Evolutionary conservation across 2,888 invertebrate species (phyloP), one percentile per base, ranked within the genome.

Genomic region (Lochmaea crataegi): DNA sequence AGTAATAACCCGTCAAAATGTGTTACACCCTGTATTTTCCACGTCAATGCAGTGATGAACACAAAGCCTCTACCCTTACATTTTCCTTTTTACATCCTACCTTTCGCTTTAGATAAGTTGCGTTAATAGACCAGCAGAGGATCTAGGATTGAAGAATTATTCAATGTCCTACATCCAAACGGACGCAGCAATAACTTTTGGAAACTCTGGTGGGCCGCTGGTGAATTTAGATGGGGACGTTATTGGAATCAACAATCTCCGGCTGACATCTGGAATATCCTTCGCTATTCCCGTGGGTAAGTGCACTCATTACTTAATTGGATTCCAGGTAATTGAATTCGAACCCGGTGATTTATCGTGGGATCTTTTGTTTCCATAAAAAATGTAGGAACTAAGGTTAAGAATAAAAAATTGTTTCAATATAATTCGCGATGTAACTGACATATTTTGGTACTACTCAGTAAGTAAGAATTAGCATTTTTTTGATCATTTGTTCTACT

Each of bases 111-210:
- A 87, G 87, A 81, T 87, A 14, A 87, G 87, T 77, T 84, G 86
- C 86, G 88, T 89, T 65, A 95, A 89, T 86, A 89, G 89, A 86
- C 93, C 87, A 0, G 92, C 93, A 2, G 89, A 92, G 79, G 94
- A 94, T 81, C 86, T 94, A 18, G 94, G 94, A 0, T 84, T 94
- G 65, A 89, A 88, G 71, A 87, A 81, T 71, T 83, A 83, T 73
- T 82, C 85, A 6, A 96, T 97, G 90, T 93, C 93, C 32, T 96
- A 96, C 85, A 95, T 98, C 77, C 98, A 98, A 87, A 98, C 98
- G 0, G 98, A 98, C 86, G 98, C 97, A n/a, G 93, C 96, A 0
- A 97, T 98, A 78, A 98, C 96, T 0, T 96, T 96, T 86, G 98
- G 98, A 2, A 98, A 98, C 88, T 97, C 97, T 14, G 98, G 98